These are phyloP conservation scores for Salminus brasiliensis DNA, from an alignment of 2,113 vertebrate genomes.

Conservation along the genomic window DNA sequence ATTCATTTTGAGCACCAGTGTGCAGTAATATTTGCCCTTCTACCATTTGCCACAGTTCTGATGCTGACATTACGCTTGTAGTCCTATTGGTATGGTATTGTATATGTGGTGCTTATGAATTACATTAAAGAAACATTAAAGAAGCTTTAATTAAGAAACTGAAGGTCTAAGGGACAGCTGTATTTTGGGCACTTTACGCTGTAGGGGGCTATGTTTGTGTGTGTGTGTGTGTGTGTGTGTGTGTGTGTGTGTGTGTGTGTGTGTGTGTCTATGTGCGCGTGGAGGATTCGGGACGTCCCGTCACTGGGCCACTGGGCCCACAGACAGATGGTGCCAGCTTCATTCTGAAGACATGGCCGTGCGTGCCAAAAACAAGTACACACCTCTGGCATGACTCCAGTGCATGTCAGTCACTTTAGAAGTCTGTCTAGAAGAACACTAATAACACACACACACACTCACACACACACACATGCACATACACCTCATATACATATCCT, in stretches of 20 bases:
- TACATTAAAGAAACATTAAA: slow-evolving; percentile 43
- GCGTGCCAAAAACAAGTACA: slow-evolving; percentile 38
- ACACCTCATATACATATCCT: too few species aligned
- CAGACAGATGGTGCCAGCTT: slow-evolving; percentile 63
- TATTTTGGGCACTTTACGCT: slow-evolving; percentile 46
- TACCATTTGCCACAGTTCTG: neutral
- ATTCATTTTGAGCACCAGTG: too few species aligned
- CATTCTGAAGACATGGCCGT: slow-evolving; percentile 47
- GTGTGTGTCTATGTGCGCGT: slow-evolving; percentile 14
- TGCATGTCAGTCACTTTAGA: slow-evolving; percentile 49
- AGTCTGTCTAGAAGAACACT: slow-evolving; percentile 33
- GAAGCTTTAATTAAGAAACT: slow-evolving; percentile 44
- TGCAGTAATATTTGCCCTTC: too few species aligned
- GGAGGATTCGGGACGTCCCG: slow-evolving; percentile 45
- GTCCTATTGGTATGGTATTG: neutral
- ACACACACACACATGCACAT: neutral
- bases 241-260: slow-evolving; percentile 11
- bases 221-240: slow-evolving; percentile 29
- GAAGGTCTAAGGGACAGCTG: slow-evolving; percentile 52
- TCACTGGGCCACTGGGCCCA: slow-evolving; percentile 45
- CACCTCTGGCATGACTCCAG: slow-evolving; percentile 54
- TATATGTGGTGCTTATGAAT: slow-evolving; percentile 13
- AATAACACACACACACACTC: neutral
- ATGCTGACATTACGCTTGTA: neutral
- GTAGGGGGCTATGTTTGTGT: slow-evolving; percentile 19